These are phyloP conservation scores for Galleria mellonella DNA, from an alignment of 1,140 invertebrate species.

Conservation along the genomic window DNA sequence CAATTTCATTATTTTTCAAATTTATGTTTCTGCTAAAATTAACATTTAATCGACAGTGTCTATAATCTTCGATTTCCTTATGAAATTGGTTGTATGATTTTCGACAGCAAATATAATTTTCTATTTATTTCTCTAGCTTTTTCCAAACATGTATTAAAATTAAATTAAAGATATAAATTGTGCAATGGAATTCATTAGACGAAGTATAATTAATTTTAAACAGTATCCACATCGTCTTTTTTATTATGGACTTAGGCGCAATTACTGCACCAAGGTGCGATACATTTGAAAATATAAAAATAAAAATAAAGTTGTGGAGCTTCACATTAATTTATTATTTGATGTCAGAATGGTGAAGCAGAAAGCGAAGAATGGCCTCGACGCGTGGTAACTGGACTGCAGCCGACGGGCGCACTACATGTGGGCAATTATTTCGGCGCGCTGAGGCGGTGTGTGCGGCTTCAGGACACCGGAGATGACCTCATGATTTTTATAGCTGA, in stretches of 20 bases:
- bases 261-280: not conserved
- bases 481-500: slow-evolving; percentile 94
- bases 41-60: not conserved
- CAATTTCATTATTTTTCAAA: not conserved
- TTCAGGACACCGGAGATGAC: slow-evolving; percentile 84
- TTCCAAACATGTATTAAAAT: too few relatives aligned
- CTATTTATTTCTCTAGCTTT: too few relatives aligned
- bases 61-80: not conserved
- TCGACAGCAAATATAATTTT: too few relatives aligned
- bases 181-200: slow-evolving; percentile 7
- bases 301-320: too few relatives aligned
- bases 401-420: slow-evolving; percentile 95
- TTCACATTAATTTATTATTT: too few relatives aligned
- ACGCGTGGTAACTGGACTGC: slow-evolving; percentile 93
- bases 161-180: too few relatives aligned
- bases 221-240: not conserved
- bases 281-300: not conserved
- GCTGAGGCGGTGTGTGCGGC: slow-evolving; percentile 87
- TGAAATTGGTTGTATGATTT: not conserved
- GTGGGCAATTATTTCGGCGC: slow-evolving; percentile 98
- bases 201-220: slow-evolving; percentile 7
- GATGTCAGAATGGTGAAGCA: too few relatives aligned
- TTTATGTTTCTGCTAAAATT: too few relatives aligned
- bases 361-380: slow-evolving; percentile 13
- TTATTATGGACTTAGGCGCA: not conserved